Evolutionary conservation across 2,113 vertebrate genomes (phyloP), one percentile per base, ranked within the genome.

Genomic region (Mormyrus lacerda): DNA sequence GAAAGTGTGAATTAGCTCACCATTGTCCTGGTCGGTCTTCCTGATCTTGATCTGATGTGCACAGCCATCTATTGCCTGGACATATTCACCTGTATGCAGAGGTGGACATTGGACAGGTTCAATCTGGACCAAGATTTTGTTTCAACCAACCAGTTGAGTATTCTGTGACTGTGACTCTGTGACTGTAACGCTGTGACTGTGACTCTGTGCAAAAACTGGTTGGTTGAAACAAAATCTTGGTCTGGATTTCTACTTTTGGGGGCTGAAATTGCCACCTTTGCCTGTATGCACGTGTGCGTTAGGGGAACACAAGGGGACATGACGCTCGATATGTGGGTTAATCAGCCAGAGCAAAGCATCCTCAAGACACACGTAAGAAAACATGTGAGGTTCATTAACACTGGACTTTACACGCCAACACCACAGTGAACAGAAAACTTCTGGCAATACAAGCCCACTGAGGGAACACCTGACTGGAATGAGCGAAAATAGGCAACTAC

Each of bases 51-150:
- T 47, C 69, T 44, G 11, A 90, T 87, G 90, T 90, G 42, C 89
- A 76, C 89, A 90, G 84, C 17, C 39, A 6, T 88, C 53, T 45
- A 17, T 82, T 88, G 76, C 39, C 50, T 21, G 53, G 76, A 61
- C 79, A 89, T 31, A 89, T 89, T 91, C 87, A 88, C 87, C 87
- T 88, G 88, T 87, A 83, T 44, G 87, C 69, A 45, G n/a, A n/a
- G n/a, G n/a, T n/a, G n/a, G n/a, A n/a, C n/a, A n/a, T n/a, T n/a
- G n/a, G n/a, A n/a, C n/a, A n/a, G n/a, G n/a, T n/a, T n/a, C n/a
- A n/a, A n/a, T n/a, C n/a, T n/a, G n/a, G n/a, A n/a, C n/a, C n/a
- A n/a, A n/a, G n/a, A n/a, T n/a, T n/a, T n/a, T n/a, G n/a, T n/a
- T n/a, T n/a, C n/a, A n/a, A n/a, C n/a, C n/a, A n/a, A n/a, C n/a